Percentiles rank a stretch among this genome's conserved stretches.
phyloP scores from a whole-genome alignment of 2,113 vertebrate species.

The Rana temporaria region DNA sequence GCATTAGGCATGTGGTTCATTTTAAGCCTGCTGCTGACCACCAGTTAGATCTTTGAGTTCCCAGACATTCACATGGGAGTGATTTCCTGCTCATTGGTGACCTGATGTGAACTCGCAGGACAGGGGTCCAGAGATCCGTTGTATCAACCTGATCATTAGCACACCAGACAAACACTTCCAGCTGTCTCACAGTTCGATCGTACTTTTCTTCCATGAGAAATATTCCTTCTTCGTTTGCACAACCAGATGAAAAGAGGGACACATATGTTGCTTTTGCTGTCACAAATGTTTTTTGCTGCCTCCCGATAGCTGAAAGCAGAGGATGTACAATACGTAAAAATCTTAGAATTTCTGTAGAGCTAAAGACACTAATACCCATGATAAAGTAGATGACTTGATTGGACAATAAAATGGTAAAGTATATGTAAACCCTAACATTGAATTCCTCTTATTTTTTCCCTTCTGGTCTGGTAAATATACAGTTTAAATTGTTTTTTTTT shows the following conservation, averaged over 20 bases:
- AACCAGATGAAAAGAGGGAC: neutral
- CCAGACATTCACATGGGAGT: conserved; percentile 41
- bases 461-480: too few species aligned
- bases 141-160: conserved; percentile 47
- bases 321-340: neutral
- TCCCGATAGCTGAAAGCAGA: neutral
- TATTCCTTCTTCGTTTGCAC: neutral
- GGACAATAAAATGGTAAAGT: too few species aligned
- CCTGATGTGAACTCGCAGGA: conserved; percentile 46
- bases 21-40: conserved; percentile 28
- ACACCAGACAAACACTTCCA: conserved; percentile 50
- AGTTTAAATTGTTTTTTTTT: too few species aligned
- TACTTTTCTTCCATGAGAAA: conserved; percentile 21
- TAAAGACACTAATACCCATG: too few species aligned
- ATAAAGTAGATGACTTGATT: too few species aligned
- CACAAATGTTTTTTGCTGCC: neutral
- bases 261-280: neutral
- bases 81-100: conserved; percentile 43
- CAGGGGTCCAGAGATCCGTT: conserved; percentile 40
- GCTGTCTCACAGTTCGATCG: conserved; percentile 13
- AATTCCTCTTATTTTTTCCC: too few species aligned
- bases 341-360: too few species aligned
- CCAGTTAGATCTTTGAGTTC: conserved; percentile 22
- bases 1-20: neutral
- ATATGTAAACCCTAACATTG: too few species aligned